Conservation (phyloP, 2,797 vertebrate species). For the Lagocephalus sceleratus region DNA sequence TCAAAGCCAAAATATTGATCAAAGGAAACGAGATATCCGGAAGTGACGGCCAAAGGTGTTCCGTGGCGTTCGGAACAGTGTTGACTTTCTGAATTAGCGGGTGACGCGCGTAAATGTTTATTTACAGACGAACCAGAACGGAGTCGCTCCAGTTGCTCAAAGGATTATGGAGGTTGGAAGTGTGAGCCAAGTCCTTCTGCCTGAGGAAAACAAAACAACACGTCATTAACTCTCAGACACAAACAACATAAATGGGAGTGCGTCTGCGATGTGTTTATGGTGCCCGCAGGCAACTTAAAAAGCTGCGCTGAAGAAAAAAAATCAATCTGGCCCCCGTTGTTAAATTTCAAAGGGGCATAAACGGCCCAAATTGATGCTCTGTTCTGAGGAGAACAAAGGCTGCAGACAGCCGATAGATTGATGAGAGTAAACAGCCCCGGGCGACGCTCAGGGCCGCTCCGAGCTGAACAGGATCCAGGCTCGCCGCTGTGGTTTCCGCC, state of each 20-base stretch:
- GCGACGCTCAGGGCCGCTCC: background rate
- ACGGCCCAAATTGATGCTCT: slow-evolving; percentile 6
- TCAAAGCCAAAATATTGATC: too few species aligned
- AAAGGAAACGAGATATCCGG: too few species aligned
- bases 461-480: background rate
- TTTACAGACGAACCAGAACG: slow-evolving; percentile 37
- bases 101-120: slow-evolving; percentile 29
- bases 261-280: slow-evolving; percentile 6
- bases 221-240: background rate
- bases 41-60: too few species aligned
- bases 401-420: slow-evolving; percentile 3
- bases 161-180: slow-evolving; percentile 27
- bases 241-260: slow-evolving; percentile 2
- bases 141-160: slow-evolving; percentile 16
- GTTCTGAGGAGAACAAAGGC: background rate
- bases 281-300: slow-evolving; percentile 4
- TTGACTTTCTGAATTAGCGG: too few species aligned
- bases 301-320: slow-evolving; percentile 5
- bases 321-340: slow-evolving; percentile 7
- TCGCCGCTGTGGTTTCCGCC: slow-evolving; percentile 18
- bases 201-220: slow-evolving; percentile 23
- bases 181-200: slow-evolving; percentile 8
- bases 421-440: background rate
- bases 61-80: too few species aligned
- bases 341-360: slow-evolving; percentile 2